Evolutionary conservation across 2,797 vertebrate species (phyloP), one percentile per base, ranked within the genome.

Genomic region (Phyllotis vaccarum): DNA sequence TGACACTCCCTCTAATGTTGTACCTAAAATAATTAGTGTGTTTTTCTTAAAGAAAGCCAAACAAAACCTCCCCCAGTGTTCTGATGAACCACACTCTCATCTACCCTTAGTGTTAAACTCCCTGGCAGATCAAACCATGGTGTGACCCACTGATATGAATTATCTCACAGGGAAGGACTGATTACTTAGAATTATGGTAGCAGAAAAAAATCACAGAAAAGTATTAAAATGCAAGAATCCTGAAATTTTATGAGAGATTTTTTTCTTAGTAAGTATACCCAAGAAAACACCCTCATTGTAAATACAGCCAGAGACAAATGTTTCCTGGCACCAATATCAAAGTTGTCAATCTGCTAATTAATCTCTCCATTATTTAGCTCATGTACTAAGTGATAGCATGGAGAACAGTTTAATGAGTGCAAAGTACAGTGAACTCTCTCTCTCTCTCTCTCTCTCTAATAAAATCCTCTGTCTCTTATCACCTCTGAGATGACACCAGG

Each of bases 1-100:
- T 22, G 43, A 60, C 11, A 49, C 24, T 52, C 10, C 74, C 81
- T 91, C 37, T 24, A 52, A 54, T 8, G 81, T 1, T 29, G 83
- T 58, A 89, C 8, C 21, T 31, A 49, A 29, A 5, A 58, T 31
- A 80, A n/a, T 27, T 46, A 29, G 68, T 56, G n/a, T 52, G 10
- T 37, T 95, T 88, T 86, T 91, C 75, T 37, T 78, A 8, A 54
- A 27, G 56, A 43, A 82, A 83, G 21, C 22, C 60, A 64, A 74
- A 64, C 6, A 34, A 62, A 58, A 78, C 27, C 13, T 31, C 68
- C 68, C 31, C 27, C 31, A 43, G 10, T 66, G 22, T 46, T 3
- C 49, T 93, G 40, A 22, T 24, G 7, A 86, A 78, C 56, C 49
- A 19, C 11, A n/a, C 5, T 34, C 40, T 78, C 31, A n/a, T 37